Base-by-base conservation (phyloP, 1,140 invertebrate genomes). In the Solen grandis region DNA sequence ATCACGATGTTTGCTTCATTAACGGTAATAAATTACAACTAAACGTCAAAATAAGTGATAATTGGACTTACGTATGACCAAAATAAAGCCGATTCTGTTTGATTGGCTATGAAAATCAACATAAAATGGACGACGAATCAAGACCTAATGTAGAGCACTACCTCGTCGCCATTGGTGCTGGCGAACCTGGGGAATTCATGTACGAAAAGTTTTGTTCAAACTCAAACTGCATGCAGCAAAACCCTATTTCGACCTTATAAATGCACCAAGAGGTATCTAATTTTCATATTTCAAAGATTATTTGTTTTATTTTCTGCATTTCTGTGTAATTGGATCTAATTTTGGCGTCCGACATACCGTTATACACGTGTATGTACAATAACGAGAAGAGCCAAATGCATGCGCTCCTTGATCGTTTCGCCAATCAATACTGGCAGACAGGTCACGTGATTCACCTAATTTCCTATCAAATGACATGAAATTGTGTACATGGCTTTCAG, bases 31-130 rank as follows among this genome's bases (percentile, higher is more conserved):
- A n/a, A n/a, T n/a, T n/a, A n/a, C n/a, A n/a, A n/a, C n/a, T n/a
- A n/a, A n/a, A n/a, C n/a, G n/a, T n/a, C n/a, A n/a, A n/a, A n/a
- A n/a, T n/a, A 59, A 38, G 63, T 66, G 63, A 59, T 95, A 95
- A 95, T 94, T 95, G 94, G 93, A 95, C 95, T 95, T 95, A 95
- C 95, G 95, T 95, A 94, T 94, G 94, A 95, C 94, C 95, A 95
- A 95, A 89, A 86, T 85, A 84, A 84, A 88, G 86, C 88, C 83
- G 80, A 88, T 84, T 82, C 57, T 85, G 72, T 84, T 87, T 92
- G 90, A 92, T 92, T 92, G 91, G 91, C 87, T 92, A 89, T 89
- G 88, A 86, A 90, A 92, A 90, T 90, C 86, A 87, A 89, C 85
- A 84, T 87, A 86, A 88, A 89, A 88, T 89, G 88, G 88, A 88